phyloP scores from a whole-genome alignment of 2,797 vertebrate species.

The Microchirus variegatus region DNA sequence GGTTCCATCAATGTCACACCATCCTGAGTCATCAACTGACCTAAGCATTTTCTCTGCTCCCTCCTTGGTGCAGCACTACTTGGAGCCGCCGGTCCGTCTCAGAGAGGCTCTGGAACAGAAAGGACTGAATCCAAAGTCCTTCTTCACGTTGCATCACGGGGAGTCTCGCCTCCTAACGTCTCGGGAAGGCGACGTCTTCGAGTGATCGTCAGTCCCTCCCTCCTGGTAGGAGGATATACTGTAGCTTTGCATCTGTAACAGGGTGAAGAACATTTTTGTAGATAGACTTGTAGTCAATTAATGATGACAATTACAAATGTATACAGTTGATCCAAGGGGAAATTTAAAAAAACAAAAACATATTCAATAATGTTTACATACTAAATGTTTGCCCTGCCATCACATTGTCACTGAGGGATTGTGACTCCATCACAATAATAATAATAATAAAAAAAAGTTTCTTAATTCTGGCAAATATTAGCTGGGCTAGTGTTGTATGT shows the following conservation, averaged over 20 bases:
- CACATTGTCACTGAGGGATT: background rate
- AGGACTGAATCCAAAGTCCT: conserved; percentile 85
- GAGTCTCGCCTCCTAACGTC: conserved; percentile 86
- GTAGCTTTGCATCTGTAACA: conserved; percentile 15
- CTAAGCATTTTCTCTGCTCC: background rate
- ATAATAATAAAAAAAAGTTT: background rate
- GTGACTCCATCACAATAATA: background rate
- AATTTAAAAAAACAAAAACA: background rate
- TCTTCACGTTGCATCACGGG: conserved; percentile 92
- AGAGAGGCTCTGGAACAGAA: conserved; percentile 87
- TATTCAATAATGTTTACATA: conserved; percentile 24
- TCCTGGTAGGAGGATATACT: too few species aligned
- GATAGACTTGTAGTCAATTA: conserved; percentile 4
- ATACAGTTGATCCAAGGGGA: conserved; percentile 1
- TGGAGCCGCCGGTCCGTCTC: conserved; percentile 90
- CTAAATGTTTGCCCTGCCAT: conserved; percentile 19
- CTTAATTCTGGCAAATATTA: background rate
- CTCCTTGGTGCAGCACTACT: conserved; percentile 83
- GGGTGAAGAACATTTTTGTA: conserved; percentile 12
- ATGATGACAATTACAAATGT: conserved; percentile 11
- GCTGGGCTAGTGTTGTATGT: conserved; percentile 1
- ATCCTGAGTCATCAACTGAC: too few species aligned
- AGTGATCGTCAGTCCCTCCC: conserved; percentile 55
- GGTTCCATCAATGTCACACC: too few species aligned
- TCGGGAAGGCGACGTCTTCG: conserved; percentile 69